Evolutionary conservation across 2,113 vertebrate genomes (phyloP), one percentile per base, ranked within the genome.

Genomic region (Xerus inauris): DNA sequence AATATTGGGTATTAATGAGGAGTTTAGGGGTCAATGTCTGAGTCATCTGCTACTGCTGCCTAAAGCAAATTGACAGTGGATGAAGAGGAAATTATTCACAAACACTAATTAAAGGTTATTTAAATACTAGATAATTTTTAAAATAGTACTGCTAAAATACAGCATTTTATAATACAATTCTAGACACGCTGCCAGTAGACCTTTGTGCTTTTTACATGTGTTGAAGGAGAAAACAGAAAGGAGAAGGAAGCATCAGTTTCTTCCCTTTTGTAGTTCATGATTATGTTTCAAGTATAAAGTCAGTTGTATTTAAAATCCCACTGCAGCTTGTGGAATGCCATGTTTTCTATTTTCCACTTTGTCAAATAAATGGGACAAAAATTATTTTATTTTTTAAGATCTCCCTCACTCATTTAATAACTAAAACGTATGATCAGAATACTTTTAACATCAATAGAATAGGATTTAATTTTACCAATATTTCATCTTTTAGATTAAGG

Each of bases 401-500:
- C 32, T 42, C 67, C 40, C 51, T 89, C 26, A 28, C 22, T 24
- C 94, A 73, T 57, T 83, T 28, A 90, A 89, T 30, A 94, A 35
- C 13, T 84, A 42, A 88, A 59, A 59, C 24, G 0, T 93, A 73
- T 30, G 93, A 87, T 90, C 72, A 88, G 26, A 94, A 62, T 57
- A 38, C 19, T 4, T 24, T 90, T 85, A 11, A 73, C 22, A 76
- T 5, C 8, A 5, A 16, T 38, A 30, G 35, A 96, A 64, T 83
- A 16, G 40, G 94, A 84, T 75, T 89, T 84, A 16, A 32, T 94
- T 89, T 97, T 96, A 85, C 17, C 77, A 96, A 69, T 5, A 92
- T 4, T 76, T 0, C 6, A 92, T 83, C 6, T 80, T 97, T 84
- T 92, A 38, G 35, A 77, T 96, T 89, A 92, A 0, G 40, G 19